Conservation (phyloP, 2,113 vertebrate genomes). For the Puma concolor region DNA sequence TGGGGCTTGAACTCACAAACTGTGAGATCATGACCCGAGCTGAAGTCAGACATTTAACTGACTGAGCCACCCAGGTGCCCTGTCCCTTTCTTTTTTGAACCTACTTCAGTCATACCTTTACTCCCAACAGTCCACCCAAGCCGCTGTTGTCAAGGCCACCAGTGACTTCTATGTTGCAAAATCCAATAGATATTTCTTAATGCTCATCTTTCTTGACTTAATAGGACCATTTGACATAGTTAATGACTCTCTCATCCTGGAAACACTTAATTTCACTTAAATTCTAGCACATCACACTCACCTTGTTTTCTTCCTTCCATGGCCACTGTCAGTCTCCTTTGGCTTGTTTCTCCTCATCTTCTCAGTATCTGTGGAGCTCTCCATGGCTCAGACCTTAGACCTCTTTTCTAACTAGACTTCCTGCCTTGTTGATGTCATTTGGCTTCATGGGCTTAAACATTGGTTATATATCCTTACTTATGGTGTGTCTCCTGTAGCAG, state of each 20-base stretch:
- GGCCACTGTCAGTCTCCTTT: neutral
- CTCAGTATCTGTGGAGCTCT: neutral
- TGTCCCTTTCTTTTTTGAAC: neutral
- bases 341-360: neutral
- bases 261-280: neutral
- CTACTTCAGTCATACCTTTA: neutral
- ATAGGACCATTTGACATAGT: neutral
- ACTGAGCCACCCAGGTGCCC: too few relatives aligned
- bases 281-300: neutral
- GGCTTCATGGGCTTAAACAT: neutral
- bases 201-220: neutral
- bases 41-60: too few relatives aligned
- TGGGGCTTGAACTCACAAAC: too few relatives aligned
- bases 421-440: neutral
- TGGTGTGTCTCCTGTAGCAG: neutral
- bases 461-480: neutral
- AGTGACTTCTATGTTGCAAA: neutral
- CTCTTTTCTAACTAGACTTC: neutral
- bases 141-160: neutral
- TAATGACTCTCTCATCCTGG: neutral
- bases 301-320: neutral
- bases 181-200: neutral
- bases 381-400: neutral
- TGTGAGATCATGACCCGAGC: too few relatives aligned
- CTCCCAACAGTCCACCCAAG: neutral